Percentiles rank a stretch among this genome's conserved stretches.
These are phyloP conservation scores for Xestobium rufovillosum DNA, from an alignment of 2,888 invertebrate genomes.

Conservation along the genomic window DNA sequence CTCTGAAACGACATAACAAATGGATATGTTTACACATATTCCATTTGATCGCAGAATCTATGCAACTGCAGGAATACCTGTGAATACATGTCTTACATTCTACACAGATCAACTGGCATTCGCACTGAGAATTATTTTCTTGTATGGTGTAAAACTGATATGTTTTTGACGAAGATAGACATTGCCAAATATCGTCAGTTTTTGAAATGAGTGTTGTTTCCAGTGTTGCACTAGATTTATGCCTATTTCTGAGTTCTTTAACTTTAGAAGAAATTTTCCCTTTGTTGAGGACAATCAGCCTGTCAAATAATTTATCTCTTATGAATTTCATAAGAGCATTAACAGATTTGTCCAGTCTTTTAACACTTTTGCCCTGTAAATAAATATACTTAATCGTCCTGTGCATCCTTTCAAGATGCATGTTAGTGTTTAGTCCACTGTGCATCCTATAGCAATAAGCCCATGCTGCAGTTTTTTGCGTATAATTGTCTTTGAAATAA, in stretches of 20 bases:
- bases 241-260: too few relatives aligned
- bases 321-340: constrained; percentile 24
- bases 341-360: constrained; percentile 24
- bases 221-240: constrained; percentile 11
- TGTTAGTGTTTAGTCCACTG: constrained; percentile 25
- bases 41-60: constrained; percentile 14
- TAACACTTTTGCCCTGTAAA: too few relatives aligned
- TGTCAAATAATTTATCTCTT: constrained; percentile 23
- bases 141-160: constrained; percentile 9
- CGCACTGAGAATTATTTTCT: constrained; percentile 9
- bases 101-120: constrained; percentile 14
- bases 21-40: constrained; percentile 14
- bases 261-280: too few relatives aligned
- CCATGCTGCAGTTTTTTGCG: constrained; percentile 19
- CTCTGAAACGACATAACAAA: too few relatives aligned
- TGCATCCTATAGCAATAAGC: constrained; percentile 23
- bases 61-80: constrained; percentile 17
- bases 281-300: too few relatives aligned
- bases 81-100: constrained; percentile 18
- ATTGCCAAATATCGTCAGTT: constrained; percentile 13
- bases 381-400: too few relatives aligned
- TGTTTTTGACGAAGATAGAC: constrained; percentile 10
- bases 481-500: constrained; percentile 20
- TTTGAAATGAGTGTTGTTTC: constrained; percentile 4
- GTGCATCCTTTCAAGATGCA: constrained; percentile 26